Evolutionary conservation across 2,113 vertebrate genomes (phyloP).

Genomic region (Odocoileus hemionus): DNA sequence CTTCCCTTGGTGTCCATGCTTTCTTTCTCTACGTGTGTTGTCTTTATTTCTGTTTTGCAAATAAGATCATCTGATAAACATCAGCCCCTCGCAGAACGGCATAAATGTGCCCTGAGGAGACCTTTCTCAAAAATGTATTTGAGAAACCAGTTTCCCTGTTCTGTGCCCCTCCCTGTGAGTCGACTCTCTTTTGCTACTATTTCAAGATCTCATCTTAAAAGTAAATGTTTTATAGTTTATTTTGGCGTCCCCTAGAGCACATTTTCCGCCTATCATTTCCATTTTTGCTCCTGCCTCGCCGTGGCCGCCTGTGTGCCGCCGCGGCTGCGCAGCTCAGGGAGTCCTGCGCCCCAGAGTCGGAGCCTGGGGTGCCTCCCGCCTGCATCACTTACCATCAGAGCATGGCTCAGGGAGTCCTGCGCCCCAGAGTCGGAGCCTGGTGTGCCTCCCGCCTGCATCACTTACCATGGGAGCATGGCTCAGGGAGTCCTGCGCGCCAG

Average conservation of each 20-base stretch:
- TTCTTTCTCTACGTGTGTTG: background rate
- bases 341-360: background rate
- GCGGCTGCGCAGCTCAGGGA: background rate
- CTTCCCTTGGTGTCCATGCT: background rate
- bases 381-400: background rate
- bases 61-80: background rate
- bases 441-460: background rate
- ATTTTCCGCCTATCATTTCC: conserved; percentile 52
- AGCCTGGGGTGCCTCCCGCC: background rate
- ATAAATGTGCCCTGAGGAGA: background rate
- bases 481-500: no score
- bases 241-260: conserved; percentile 44
- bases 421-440: background rate
- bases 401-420: background rate
- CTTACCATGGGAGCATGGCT: background rate
- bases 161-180: background rate
- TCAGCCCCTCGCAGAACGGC: background rate
- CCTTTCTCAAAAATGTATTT: background rate
- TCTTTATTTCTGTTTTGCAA: background rate
- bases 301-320: background rate
- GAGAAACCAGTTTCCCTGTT: background rate
- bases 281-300: conserved; percentile 48
- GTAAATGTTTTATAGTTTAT: conserved; percentile 59
- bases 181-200: conserved; percentile 24
- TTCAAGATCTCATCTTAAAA: conserved; percentile 66